These are phyloP conservation scores for Apoderus coryli DNA, from an alignment of 2,888 invertebrate species.

Conservation along the genomic window DNA sequence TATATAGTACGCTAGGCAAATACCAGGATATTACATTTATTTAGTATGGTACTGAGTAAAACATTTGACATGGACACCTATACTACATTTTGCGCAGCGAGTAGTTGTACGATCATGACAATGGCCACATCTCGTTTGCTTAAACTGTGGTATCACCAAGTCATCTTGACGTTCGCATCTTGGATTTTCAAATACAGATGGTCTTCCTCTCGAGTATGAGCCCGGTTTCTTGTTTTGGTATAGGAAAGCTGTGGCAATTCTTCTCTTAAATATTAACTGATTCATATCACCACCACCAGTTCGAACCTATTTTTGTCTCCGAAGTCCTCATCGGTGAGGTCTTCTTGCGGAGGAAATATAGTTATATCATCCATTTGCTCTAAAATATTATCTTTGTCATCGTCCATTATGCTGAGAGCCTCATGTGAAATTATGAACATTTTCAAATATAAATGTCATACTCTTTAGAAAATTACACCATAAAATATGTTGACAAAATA, in stretches of 20 bases:
- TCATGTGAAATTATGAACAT: too few relatives aligned
- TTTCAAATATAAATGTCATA: too few relatives aligned
- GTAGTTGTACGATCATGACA: conserved; percentile 11
- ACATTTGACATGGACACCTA: conserved; percentile 10
- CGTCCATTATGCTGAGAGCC: too few relatives aligned
- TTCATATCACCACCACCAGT: conserved; percentile 13
- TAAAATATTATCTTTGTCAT: too few relatives aligned
- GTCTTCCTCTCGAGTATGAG: conserved; percentile 2
- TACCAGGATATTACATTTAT: conserved; percentile 2
- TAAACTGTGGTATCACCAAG: conserved; percentile 11
- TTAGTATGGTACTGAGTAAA: conserved; percentile 4
- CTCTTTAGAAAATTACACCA: too few relatives aligned
- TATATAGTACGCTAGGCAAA: not conserved
- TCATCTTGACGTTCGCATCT: conserved; percentile 13
- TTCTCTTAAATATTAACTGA: conserved; percentile 16
- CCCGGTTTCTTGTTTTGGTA: conserved; percentile 6
- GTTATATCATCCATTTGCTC: too few relatives aligned
- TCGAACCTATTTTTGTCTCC: too few relatives aligned
- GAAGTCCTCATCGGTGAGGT: too few relatives aligned
- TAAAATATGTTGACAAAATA: too few relatives aligned
- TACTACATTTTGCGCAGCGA: conserved; percentile 11
- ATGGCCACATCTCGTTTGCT: conserved; percentile 11
- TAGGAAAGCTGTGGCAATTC: conserved; percentile 11
- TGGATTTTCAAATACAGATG: conserved; percentile 6
- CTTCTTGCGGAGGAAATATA: too few relatives aligned